Evolutionary conservation across 2,113 vertebrate species (phyloP).

Genomic region (Gobius niger): DNA sequence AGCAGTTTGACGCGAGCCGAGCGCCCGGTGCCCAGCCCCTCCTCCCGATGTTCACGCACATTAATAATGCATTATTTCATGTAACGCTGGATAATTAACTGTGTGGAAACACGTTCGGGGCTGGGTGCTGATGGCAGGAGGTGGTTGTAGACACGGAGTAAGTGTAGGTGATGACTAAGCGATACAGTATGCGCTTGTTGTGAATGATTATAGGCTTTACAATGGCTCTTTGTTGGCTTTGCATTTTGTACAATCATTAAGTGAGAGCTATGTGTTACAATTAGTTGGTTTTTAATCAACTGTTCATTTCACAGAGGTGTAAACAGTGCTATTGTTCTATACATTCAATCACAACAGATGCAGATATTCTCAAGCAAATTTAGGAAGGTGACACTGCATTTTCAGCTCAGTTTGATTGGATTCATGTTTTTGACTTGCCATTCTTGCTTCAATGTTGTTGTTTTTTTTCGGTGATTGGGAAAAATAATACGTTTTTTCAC

Average conservation of each 20-base stretch:
- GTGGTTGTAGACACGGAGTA: constrained; percentile 34
- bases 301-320: constrained; percentile 10
- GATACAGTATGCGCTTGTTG: constrained; percentile 42
- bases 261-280: constrained; percentile 30
- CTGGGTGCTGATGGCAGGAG: constrained; percentile 40
- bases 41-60: constrained; percentile 57
- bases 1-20: constrained; percentile 50
- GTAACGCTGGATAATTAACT: constrained; percentile 64
- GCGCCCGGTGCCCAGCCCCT: constrained; percentile 44
- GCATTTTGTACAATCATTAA: constrained; percentile 45
- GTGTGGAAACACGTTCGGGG: constrained; percentile 47
- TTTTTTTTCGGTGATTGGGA: too few relatives aligned
- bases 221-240: constrained; percentile 33
- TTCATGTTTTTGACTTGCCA: too few relatives aligned
- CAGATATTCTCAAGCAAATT: not conserved
- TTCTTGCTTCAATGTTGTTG: too few relatives aligned
- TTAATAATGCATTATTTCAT: constrained; percentile 71
- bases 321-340: constrained; percentile 16
- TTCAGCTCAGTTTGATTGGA: not conserved
- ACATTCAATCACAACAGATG: constrained; percentile 11
- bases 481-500: too few relatives aligned
- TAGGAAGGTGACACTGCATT: not conserved
- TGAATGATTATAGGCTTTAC: constrained; percentile 54
- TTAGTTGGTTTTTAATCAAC: constrained; percentile 42
- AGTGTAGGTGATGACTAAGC: constrained; percentile 44